Evolutionary conservation across 2,888 invertebrate genomes (phyloP).

Genomic region (Microplitis deprimator): DNA sequence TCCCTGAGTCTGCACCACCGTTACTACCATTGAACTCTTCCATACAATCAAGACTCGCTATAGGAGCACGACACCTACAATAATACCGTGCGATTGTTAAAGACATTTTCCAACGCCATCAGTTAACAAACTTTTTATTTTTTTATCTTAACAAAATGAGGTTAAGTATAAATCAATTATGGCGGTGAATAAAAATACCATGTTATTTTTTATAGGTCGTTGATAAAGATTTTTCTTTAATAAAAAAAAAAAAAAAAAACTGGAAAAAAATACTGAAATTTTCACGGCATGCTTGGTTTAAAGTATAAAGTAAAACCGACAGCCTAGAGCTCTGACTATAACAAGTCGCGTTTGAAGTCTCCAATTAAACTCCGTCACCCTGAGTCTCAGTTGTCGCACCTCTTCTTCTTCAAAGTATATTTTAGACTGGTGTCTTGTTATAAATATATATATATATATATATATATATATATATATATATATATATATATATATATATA

Average conservation of each 20-base stretch:
- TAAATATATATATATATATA: too few relatives aligned
- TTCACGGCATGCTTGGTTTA: constrained; percentile 9
- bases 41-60: constrained; percentile 94
- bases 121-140: constrained; percentile 8
- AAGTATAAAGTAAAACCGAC: neutral
- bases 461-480: too few relatives aligned
- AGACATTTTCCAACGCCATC: neutral
- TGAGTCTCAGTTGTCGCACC: constrained; percentile 34
- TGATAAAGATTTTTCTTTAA: neutral
- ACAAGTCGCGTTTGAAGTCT: constrained; percentile 37
- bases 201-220: neutral
- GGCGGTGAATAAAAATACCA: neutral
- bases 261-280: constrained; percentile 9
- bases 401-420: neutral
- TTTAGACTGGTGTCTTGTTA: neutral
- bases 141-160: neutral
- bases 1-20: constrained; percentile 69
- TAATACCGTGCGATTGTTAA: neutral
- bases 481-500: too few relatives aligned
- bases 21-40: constrained; percentile 88
- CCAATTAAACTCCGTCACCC: constrained; percentile 37
- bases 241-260: neutral
- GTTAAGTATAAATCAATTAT: neutral
- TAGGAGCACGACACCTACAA: constrained; percentile 89
- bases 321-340: neutral